Base-by-base conservation (phyloP, 2,113 vertebrate species). In the Amblyopsis rosae region DNA sequence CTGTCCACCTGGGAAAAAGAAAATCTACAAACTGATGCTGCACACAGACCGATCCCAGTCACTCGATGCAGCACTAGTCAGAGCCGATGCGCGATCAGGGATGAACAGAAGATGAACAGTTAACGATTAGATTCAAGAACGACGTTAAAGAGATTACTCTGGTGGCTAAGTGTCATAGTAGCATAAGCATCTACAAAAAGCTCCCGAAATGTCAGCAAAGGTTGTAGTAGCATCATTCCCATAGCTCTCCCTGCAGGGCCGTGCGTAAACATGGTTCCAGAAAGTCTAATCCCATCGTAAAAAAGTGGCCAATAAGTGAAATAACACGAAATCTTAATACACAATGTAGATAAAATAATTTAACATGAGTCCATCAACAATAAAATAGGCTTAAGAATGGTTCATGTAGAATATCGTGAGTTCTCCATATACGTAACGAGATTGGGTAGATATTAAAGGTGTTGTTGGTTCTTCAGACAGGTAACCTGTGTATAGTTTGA, bases 251-350 rank as follows among this genome's bases (percentile, higher is more conserved):
- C 12, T 9, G 15, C 2, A 33, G 45, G 17, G 3, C 47, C 17
- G 49, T 69, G 73, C 56, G 65, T 76, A 69, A 77, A 72, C 47
- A 46, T 48, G 16, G 55, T 15, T 72, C 60, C 69, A 65, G 65
- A 70, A 4, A 4, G 59, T 15, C n/a, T 46, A 61, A n/a, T 61
- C 35, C 59, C 15, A 17, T 47, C 3, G 17, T 12, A 13, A 19
- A 6, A 59, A 32, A 69, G 47, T 55, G 49, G n/a, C n/a, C 33
- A 7, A 67, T 10, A 62, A 32, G 45, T 56, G n/a, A 56, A 69
- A 72, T 73, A 62, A 72, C 8, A 32, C 12, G 10, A 6, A n/a
- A 5, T 7, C 15, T 41, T 47, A 72, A 54, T 19, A 35, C 12
- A 33, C 35, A 1, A 41, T 33, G 15, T 17, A 35, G 6, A 35